A percentile compares a stretch with the other conserved stretches of the same genome.
Evolutionary conservation across 2,113 vertebrate species (phyloP).

Genomic region (Illadopsis cleaveri): DNA sequence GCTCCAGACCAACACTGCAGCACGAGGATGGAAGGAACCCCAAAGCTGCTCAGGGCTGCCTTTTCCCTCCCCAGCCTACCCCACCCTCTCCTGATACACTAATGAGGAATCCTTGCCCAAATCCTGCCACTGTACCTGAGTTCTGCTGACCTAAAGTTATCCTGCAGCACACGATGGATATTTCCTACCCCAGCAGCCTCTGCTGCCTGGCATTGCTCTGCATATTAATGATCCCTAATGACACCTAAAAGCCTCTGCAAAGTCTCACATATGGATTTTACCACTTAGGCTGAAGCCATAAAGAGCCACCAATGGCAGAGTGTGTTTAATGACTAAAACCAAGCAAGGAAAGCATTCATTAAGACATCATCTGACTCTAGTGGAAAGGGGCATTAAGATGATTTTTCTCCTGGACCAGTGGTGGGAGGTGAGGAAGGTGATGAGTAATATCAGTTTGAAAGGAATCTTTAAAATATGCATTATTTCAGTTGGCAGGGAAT

Average conservation of each 20-base stretch:
- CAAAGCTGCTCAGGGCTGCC: background rate
- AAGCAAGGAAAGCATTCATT: background rate
- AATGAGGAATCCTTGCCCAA: background rate
- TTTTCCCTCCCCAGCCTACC: background rate
- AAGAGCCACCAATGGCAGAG: background rate
- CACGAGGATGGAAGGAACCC: background rate
- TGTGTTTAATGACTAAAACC: background rate
- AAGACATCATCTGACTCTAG: background rate
- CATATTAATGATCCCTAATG: conserved; percentile 14
- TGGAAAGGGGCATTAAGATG: background rate
- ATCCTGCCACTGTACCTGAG: background rate
- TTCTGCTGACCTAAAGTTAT: background rate
- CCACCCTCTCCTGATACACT: background rate
- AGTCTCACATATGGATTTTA: conserved; percentile 10
- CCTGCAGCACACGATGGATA: background rate
- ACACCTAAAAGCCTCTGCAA: conserved; percentile 40
- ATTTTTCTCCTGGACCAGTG: background rate
- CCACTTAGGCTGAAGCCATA: background rate
- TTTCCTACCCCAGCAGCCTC: background rate
- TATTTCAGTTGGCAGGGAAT: background rate
- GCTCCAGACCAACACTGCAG: background rate
- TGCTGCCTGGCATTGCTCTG: background rate
- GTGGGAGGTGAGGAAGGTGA: background rate
- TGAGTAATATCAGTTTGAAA: background rate
- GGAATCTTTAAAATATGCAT: background rate